phyloP scores from a whole-genome alignment of 2,888 invertebrate species.

The Zygothrica quintamaculata region DNA sequence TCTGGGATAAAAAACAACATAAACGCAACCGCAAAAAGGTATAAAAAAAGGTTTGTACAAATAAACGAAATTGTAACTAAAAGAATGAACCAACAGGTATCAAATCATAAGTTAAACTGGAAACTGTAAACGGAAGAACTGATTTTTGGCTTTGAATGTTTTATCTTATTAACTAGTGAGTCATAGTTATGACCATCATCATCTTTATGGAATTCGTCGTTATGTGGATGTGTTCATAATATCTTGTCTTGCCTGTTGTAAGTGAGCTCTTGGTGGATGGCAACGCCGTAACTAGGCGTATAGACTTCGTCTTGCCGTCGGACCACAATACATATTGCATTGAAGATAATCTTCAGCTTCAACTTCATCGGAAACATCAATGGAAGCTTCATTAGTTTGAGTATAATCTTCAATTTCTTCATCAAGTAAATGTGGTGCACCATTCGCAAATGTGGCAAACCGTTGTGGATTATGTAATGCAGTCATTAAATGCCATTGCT shows the following conservation, averaged over 20 bases:
- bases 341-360: conserved; percentile 54
- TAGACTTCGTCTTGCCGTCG: conserved; percentile 23
- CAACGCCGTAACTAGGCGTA: not conserved
- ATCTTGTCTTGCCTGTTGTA: too few species aligned
- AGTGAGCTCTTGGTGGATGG: conserved; percentile 7
- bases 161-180: conserved; percentile 26
- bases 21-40: too few species aligned
- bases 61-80: too few species aligned
- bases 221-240: not conserved
- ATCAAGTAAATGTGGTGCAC: conserved; percentile 92
- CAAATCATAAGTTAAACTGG: too few species aligned
- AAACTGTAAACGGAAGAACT: too few species aligned
- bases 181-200: conserved; percentile 36
- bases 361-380: conserved; percentile 59
- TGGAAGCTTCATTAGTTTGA: conserved; percentile 88
- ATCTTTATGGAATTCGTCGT: conserved; percentile 34
- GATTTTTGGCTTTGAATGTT: conserved; percentile 35
- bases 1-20: too few species aligned
- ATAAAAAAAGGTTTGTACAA: too few species aligned
- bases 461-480: conserved; percentile 75
- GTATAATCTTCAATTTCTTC: conserved; percentile 87
- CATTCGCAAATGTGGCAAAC: conserved; percentile 95
- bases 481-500: conserved; percentile 90
- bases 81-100: too few species aligned
- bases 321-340: conserved; percentile 52